A percentile compares a stretch with the other conserved stretches of the same genome.
These are phyloP conservation scores for Epicauta chinensis DNA, from an alignment of 1,140 invertebrate genomes.

Conservation along the genomic window DNA sequence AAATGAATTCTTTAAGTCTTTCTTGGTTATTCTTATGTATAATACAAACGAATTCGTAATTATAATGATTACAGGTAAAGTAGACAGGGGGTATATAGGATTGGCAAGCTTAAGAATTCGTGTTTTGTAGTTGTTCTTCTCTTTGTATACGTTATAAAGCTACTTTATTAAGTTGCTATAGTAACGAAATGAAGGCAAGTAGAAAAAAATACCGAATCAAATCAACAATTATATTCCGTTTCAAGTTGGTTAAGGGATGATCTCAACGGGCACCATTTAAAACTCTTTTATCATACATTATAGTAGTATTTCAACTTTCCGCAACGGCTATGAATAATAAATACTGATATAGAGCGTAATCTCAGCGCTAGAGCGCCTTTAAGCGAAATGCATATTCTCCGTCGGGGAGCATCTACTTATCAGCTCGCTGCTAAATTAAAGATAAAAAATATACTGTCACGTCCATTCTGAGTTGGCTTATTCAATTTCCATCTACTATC, in stretches of 20 bases:
- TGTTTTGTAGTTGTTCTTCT: slow-evolving; percentile 23
- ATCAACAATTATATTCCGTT: slow-evolving; percentile 18
- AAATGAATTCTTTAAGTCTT: slow-evolving; percentile 20
- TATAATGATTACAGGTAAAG: slow-evolving; percentile 17
- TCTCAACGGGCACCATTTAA: slow-evolving; percentile 36
- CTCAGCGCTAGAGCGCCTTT: slow-evolving; percentile 28
- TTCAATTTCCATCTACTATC: slow-evolving; percentile 38
- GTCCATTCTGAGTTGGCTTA: slow-evolving; percentile 40
- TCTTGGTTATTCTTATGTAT: slow-evolving; percentile 18
- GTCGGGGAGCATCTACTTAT: slow-evolving; percentile 35
- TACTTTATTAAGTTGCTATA: slow-evolving; percentile 28
- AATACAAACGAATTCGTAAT: slow-evolving; percentile 23
- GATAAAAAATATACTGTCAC: slow-evolving; percentile 44
- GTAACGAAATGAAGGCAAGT: slow-evolving; percentile 16
- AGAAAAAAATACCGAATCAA: slow-evolving; percentile 1
- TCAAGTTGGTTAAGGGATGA: slow-evolving; percentile 28
- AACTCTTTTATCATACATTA: slow-evolving; percentile 37
- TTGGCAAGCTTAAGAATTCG: slow-evolving; percentile 22
- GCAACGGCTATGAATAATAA: slow-evolving; percentile 41
- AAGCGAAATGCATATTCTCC: slow-evolving; percentile 37
- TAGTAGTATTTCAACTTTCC: slow-evolving; percentile 40
- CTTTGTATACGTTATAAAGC: slow-evolving; percentile 21
- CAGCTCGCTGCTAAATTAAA: slow-evolving; percentile 42
- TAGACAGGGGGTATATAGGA: slow-evolving; percentile 17
- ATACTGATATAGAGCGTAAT: slow-evolving; percentile 41